phyloP scores from a whole-genome alignment of 2,113 vertebrate genomes.

The Rallus limicola region DNA sequence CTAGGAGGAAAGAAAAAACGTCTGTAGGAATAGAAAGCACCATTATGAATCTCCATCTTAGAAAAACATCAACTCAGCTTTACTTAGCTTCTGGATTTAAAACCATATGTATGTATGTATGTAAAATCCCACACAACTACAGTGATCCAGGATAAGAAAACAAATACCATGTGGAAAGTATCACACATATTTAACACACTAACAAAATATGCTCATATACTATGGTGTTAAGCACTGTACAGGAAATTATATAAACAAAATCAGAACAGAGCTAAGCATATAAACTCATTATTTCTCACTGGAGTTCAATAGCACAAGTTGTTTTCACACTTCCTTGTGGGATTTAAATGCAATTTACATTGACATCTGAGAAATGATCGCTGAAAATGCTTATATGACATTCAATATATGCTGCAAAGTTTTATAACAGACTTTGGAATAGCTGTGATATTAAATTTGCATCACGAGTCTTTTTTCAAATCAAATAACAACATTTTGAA shows the following conservation, averaged over 20 bases:
- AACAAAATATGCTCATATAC: not conserved
- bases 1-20: not conserved
- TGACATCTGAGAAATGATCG: not conserved
- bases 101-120: not conserved
- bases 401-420: not conserved
- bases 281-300: not conserved
- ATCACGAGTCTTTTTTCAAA: not conserved
- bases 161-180: not conserved
- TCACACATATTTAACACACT: not conserved
- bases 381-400: not conserved
- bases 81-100: not conserved
- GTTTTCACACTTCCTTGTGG: not conserved
- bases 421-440: not conserved
- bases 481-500: not conserved
- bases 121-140: not conserved
- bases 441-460: constrained; percentile 21
- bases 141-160: not conserved
- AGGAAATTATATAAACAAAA: not conserved
- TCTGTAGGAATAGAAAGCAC: not conserved
- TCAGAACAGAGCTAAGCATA: not conserved
- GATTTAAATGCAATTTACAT: constrained; percentile 17
- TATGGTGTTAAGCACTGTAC: not conserved
- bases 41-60: not conserved
- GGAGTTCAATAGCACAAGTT: not conserved
- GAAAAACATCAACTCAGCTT: not conserved